Percentiles rank a stretch among this genome's conserved stretches.
Evolutionary conservation across 2,113 vertebrate species (phyloP).

Genomic region (Myotis brandtii): DNA sequence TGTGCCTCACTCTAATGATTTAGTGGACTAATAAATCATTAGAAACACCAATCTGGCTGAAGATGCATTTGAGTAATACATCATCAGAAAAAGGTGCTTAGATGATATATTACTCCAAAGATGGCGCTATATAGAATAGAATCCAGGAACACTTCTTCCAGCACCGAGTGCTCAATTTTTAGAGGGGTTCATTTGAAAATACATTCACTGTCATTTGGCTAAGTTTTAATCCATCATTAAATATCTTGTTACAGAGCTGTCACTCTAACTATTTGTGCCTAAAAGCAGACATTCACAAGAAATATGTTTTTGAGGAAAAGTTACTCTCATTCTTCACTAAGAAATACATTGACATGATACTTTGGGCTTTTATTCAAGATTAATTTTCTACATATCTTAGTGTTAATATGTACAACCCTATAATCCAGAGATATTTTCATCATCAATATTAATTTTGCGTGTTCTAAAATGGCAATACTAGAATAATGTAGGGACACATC

Average conservation of each 20-base stretch:
- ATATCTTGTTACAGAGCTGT: not conserved
- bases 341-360: not conserved
- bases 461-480: slow-evolving; percentile 41
- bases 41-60: slow-evolving; percentile 73
- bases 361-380: slow-evolving; percentile 52
- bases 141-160: slow-evolving; percentile 40
- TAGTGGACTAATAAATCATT: slow-evolving; percentile 81
- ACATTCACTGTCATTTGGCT: not conserved
- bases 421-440: not conserved
- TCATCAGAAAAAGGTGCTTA: slow-evolving; percentile 78
- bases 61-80: slow-evolving; percentile 81
- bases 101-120: slow-evolving; percentile 79
- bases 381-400: not conserved
- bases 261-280: slow-evolving; percentile 10
- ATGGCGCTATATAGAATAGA: slow-evolving; percentile 54
- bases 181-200: not conserved
- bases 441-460: slow-evolving; percentile 55
- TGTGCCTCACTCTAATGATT: slow-evolving; percentile 72
- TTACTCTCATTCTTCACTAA: slow-evolving; percentile 14
- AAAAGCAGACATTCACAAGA: slow-evolving; percentile 12
- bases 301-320: not conserved
- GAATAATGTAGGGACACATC: slow-evolving; percentile 41
- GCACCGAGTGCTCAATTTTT: not conserved
- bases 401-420: not conserved
- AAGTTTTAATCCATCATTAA: slow-evolving; percentile 52